These are phyloP conservation scores for Falco rusticolus DNA, from an alignment of 2,797 vertebrate species.

Conservation along the genomic window DNA sequence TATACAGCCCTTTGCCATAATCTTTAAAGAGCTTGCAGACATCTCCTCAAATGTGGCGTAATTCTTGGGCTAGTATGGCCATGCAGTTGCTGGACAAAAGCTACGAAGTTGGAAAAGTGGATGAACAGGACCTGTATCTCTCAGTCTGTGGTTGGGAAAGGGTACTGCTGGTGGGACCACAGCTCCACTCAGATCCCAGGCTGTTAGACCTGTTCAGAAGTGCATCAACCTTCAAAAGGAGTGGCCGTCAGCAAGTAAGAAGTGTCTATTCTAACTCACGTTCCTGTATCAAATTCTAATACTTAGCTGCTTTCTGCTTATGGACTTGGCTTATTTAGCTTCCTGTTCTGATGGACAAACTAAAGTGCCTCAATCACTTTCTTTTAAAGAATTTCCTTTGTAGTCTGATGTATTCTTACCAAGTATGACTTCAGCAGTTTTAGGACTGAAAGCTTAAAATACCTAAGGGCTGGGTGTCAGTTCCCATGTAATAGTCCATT, in stretches of 20 bases:
- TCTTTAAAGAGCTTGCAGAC: background rate
- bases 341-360: background rate
- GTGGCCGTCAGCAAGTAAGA: too few relatives aligned
- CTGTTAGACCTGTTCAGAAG: background rate
- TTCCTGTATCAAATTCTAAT: background rate
- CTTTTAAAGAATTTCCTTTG: background rate
- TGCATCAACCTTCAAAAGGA: background rate
- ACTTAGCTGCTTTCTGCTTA: background rate
- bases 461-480: background rate
- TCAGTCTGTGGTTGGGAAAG: background rate
- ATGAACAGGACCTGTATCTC: background rate
- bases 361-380: background rate
- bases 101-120: background rate
- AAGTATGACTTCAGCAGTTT: background rate
- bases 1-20: background rate
- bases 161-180: background rate
- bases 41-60: background rate
- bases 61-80: background rate
- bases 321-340: background rate
- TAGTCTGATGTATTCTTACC: background rate
- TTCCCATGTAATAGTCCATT: background rate
- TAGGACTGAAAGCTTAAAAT: background rate
- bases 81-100: background rate
- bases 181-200: background rate
- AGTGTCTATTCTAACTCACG: background rate